Conservation (phyloP, 2,888 invertebrate genomes). For the Ormyrus labotus region DNA sequence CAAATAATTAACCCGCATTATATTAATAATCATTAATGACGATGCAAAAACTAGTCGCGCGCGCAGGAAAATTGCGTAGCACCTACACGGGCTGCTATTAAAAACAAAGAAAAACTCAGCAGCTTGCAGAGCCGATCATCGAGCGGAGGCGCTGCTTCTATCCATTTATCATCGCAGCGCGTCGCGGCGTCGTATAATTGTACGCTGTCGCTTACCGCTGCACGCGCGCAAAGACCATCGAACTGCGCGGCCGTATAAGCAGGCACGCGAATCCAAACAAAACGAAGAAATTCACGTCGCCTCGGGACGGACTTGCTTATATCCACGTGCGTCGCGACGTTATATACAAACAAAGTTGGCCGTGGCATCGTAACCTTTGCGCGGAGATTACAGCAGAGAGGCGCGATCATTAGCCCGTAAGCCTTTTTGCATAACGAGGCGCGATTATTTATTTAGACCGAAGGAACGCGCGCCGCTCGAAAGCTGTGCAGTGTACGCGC, state of each 20-base stretch:
- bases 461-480: conserved; percentile 4
- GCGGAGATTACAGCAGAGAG: conserved; percentile 64
- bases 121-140: not conserved
- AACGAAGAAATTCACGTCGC: not conserved
- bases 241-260: no score
- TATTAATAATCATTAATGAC: no score
- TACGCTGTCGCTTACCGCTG: conserved; percentile 43
- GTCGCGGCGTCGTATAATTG: conserved; percentile 32
- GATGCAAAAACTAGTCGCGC: no score
- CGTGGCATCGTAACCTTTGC: conserved; percentile 72
- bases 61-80: no score
- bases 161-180: conserved; percentile 26
- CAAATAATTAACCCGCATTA: no score
- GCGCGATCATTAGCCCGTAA: conserved; percentile 62
- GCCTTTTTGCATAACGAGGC: conserved; percentile 17
- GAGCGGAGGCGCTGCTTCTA: not conserved
- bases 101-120: not conserved
- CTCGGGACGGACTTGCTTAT: not conserved
- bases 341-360: conserved; percentile 60
- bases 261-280: not conserved
- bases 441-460: conserved; percentile 46
- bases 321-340: not conserved
- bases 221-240: not conserved
- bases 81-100: no score
- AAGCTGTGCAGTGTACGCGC: not conserved